These are phyloP conservation scores for Dendrophyllia cribrosa DNA, from an alignment of 64 coral and sea anemone species.

Conservation along the genomic window DNA sequence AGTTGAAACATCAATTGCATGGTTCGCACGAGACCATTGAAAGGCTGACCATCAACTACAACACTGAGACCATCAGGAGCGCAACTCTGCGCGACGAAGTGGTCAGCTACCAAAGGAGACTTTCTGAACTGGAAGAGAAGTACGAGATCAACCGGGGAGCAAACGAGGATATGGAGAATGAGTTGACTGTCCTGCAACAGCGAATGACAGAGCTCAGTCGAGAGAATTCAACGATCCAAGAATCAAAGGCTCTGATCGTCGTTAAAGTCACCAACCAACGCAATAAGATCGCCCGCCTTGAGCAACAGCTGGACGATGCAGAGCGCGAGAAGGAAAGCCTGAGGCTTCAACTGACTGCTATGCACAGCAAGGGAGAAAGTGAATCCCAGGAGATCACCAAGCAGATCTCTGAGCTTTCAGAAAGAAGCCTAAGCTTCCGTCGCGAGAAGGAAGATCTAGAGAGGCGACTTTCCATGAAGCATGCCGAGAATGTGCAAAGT, in stretches of 20 bases:
- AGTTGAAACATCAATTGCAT: constrained; percentile 72
- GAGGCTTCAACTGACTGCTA: constrained; percentile 56
- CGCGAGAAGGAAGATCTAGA: constrained; percentile 69
- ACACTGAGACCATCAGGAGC: constrained; percentile 68
- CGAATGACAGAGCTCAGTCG: constrained; percentile 67
- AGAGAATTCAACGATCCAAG: constrained; percentile 70
- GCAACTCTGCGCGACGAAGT: constrained; percentile 77
- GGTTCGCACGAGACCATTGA: constrained; percentile 62
- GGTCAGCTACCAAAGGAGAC: constrained; percentile 74
- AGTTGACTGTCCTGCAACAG: constrained; percentile 86
- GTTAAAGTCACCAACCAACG: constrained; percentile 84
- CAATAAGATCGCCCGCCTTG: constrained; percentile 72
- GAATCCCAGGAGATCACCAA: constrained; percentile 61
- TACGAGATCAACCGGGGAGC: constrained; percentile 80
- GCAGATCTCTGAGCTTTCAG: constrained; percentile 69
- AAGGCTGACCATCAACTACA: constrained; percentile 63
- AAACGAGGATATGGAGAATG: constrained; percentile 87
- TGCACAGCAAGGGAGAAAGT: constrained; percentile 65
- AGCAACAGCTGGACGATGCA: constrained; percentile 77
- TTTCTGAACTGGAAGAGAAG: constrained; percentile 94
- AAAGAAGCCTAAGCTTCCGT: constrained; percentile 63
- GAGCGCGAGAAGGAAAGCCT: constrained; percentile 78
- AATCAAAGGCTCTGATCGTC: constrained; percentile 70
- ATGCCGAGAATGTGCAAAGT: constrained; percentile 39
- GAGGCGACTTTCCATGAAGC: constrained; percentile 44